Conservation (phyloP, 2,888 invertebrate species). For the Nasonovia ribisnigri region DNA sequence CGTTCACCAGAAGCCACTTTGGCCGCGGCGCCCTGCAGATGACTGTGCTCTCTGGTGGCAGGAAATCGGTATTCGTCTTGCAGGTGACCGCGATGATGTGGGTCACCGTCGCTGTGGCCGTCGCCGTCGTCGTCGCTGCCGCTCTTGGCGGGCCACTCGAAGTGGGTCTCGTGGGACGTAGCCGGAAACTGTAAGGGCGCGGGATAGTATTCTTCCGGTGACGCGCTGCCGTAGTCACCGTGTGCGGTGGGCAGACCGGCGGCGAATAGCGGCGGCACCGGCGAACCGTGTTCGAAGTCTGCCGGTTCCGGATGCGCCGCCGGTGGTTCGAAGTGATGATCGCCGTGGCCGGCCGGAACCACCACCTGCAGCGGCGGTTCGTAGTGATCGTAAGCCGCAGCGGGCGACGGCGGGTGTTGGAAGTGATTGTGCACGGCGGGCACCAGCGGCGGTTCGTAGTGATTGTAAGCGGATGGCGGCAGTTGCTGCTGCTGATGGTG, state of each 20-base stretch:
- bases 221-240: slow-evolving; percentile 56
- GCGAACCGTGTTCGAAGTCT: neutral
- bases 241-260: slow-evolving; percentile 34
- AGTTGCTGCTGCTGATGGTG: neutral
- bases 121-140: neutral
- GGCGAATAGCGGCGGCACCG: slow-evolving; percentile 14
- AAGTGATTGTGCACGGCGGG: neutral
- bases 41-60: neutral
- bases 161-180: slow-evolving; percentile 16
- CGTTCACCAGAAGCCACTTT: slow-evolving; percentile 19
- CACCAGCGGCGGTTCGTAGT: slow-evolving; percentile 29
- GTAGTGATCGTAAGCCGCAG: neutral
- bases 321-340: slow-evolving; percentile 17
- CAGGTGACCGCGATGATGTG: neutral
- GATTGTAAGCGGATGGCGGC: slow-evolving; percentile 41
- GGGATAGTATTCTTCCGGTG: slow-evolving; percentile 49
- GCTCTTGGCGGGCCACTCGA: slow-evolving; percentile 38
- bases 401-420: neutral
- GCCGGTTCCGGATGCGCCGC: slow-evolving; percentile 21
- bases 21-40: neutral
- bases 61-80: slow-evolving; percentile 12
- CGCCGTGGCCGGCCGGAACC: neutral
- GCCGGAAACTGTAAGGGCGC: slow-evolving; percentile 42
- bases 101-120: neutral
- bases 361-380: neutral